Evolutionary conservation across 2,797 vertebrate species (phyloP).

Genomic region (Diglossa cyanea): DNA sequence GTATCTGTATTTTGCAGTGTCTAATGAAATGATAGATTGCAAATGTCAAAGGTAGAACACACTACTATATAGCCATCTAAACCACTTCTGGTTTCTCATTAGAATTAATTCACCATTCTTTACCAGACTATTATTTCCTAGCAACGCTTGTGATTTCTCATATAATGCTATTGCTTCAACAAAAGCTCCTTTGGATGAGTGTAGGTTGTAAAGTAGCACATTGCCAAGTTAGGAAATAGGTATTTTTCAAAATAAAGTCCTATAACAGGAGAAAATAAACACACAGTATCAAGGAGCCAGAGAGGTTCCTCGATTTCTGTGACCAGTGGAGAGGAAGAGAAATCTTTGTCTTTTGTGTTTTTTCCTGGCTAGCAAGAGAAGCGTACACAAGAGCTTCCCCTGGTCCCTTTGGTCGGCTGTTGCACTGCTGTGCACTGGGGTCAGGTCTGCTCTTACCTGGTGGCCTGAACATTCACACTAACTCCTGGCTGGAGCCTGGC

Average conservation of each 20-base stretch:
- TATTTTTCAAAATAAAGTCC: background rate
- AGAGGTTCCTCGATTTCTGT: background rate
- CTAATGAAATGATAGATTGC: background rate
- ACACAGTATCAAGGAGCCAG: background rate
- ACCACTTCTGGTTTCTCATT: background rate
- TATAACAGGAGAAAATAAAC: background rate
- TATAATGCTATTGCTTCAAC: background rate
- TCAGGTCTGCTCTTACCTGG: background rate
- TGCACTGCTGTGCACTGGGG: background rate
- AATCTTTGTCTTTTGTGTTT: background rate
- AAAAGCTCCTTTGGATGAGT: background rate
- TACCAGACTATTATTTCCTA: background rate
- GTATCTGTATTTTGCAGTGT: background rate
- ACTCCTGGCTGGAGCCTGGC: background rate
- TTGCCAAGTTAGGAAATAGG: background rate
- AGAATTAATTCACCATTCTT: background rate
- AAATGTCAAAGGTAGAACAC: background rate
- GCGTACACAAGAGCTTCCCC: background rate
- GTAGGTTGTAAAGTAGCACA: background rate
- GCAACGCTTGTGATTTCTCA: background rate
- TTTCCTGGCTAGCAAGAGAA: background rate
- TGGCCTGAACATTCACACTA: fast-evolving
- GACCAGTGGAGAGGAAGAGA: background rate
- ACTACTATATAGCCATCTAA: background rate
- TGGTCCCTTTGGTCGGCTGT: background rate